phyloP scores from a whole-genome alignment of 1,140 invertebrate genomes.

The Hypsibius dujardini region DNA sequence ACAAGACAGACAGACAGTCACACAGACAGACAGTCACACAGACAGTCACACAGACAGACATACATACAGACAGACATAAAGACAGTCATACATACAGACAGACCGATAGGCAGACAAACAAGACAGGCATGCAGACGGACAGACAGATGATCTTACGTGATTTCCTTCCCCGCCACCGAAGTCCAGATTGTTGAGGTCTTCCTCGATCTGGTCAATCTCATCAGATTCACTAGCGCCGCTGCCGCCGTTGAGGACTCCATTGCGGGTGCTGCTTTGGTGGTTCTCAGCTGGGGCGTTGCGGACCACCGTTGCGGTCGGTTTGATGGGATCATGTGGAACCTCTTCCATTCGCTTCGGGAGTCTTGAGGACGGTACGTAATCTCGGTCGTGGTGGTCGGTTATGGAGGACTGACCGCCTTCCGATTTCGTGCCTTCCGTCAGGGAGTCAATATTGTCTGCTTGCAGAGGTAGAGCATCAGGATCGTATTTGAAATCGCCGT shows the following conservation, averaged over 20 bases:
- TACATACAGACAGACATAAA: too few relatives aligned
- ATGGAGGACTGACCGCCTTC: not conserved
- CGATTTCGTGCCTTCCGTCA: constrained; percentile 9
- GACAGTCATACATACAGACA: too few relatives aligned
- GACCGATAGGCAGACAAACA: too few relatives aligned
- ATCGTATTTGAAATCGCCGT: constrained; percentile 37
- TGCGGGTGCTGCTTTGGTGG: constrained; percentile 33
- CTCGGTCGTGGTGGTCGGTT: too few relatives aligned
- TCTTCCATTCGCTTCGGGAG: too few relatives aligned
- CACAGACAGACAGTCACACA: too few relatives aligned
- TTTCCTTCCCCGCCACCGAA: constrained; percentile 47
- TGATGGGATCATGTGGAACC: not conserved
- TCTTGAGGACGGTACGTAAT: not conserved
- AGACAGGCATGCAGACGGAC: too few relatives aligned
- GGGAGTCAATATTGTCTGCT: constrained; percentile 25
- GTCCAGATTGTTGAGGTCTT: constrained; percentile 43
- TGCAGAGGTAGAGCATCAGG: constrained; percentile 21
- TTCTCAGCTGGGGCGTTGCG: constrained; percentile 37
- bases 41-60: too few relatives aligned
- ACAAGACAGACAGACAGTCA: too few relatives aligned
- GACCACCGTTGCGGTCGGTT: constrained; percentile 28
- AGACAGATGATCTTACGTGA: constrained; percentile 20
- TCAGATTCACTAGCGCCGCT: not conserved
- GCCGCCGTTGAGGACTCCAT: constrained; percentile 17
- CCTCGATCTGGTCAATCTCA: constrained; percentile 32